These are phyloP conservation scores for Rhynchomys soricoides DNA, from an alignment of 2,113 vertebrate genomes.

Conservation along the genomic window DNA sequence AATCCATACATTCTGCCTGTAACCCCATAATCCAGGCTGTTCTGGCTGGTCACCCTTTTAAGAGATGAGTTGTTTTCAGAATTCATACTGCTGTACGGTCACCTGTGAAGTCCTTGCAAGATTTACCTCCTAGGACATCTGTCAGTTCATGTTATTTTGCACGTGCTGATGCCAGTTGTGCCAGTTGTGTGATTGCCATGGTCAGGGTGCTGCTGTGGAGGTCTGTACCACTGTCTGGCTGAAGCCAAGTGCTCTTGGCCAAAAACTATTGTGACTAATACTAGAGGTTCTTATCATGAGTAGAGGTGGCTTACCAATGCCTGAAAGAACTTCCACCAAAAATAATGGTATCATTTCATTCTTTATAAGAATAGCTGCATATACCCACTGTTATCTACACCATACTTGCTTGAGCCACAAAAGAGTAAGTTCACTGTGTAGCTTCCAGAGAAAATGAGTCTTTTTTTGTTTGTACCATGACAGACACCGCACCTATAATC, in stretches of 20 bases:
- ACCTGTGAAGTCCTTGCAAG: background rate
- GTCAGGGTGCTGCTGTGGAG: background rate
- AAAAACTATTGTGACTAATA: background rate
- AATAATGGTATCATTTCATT: background rate
- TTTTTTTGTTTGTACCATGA: background rate
- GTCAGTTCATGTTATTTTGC: background rate
- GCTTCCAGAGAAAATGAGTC: background rate
- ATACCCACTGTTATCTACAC: background rate
- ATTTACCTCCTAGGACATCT: background rate
- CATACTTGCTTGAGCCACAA: background rate
- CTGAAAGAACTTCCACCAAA: background rate
- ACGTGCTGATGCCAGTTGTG: background rate
- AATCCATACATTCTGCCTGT: background rate
- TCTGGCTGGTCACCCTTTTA: background rate
- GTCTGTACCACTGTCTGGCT: background rate
- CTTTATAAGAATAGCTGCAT: background rate
- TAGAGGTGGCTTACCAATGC: background rate
- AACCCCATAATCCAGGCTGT: background rate
- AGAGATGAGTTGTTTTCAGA: background rate
- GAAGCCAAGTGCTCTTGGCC: background rate
- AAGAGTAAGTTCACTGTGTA: too few relatives aligned
- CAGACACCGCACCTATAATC: background rate
- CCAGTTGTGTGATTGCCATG: background rate
- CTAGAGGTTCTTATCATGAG: background rate
- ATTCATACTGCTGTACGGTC: background rate